These are phyloP conservation scores for Ormyrus pomaceus DNA, from an alignment of 2,888 invertebrate species.

Conservation along the genomic window DNA sequence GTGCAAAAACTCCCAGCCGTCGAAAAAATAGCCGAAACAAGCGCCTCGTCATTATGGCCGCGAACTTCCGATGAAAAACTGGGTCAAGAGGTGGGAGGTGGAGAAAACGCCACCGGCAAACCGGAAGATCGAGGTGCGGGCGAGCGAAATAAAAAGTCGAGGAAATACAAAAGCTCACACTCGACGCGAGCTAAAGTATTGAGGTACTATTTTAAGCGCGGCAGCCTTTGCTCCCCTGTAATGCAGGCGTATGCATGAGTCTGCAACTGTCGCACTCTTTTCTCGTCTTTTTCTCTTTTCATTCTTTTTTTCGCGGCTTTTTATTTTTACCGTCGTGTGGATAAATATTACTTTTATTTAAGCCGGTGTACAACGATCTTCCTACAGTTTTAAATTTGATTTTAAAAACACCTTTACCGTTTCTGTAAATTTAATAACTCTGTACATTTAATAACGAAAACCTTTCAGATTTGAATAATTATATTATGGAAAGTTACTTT, in stretches of 20 bases:
- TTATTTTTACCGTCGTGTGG: background rate
- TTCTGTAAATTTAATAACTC: no score
- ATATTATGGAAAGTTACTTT: no score
- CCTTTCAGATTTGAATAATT: no score
- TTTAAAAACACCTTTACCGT: no score
- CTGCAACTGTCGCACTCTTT: constrained; percentile 35
- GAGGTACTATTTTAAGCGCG: constrained; percentile 57
- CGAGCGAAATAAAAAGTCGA: constrained; percentile 29
- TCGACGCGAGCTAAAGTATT: constrained; percentile 53
- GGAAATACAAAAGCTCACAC: constrained; percentile 38
- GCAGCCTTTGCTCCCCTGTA: constrained; percentile 51
- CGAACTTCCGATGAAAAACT: background rate
- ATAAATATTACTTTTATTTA: no score
- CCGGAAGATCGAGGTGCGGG: constrained; percentile 1
- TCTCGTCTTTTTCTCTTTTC: background rate
- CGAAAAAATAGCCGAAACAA: background rate
- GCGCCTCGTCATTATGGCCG: background rate
- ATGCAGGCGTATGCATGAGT: constrained; percentile 50
- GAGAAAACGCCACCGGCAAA: background rate
- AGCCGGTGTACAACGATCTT: no score
- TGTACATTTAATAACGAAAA: no score
- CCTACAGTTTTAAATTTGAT: no score
- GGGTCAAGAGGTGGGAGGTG: background rate
- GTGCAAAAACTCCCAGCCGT: background rate
- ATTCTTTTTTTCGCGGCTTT: background rate